Base-by-base conservation (phyloP, 1,140 invertebrate genomes). In the Caenorhabditis briggsae region DNA sequence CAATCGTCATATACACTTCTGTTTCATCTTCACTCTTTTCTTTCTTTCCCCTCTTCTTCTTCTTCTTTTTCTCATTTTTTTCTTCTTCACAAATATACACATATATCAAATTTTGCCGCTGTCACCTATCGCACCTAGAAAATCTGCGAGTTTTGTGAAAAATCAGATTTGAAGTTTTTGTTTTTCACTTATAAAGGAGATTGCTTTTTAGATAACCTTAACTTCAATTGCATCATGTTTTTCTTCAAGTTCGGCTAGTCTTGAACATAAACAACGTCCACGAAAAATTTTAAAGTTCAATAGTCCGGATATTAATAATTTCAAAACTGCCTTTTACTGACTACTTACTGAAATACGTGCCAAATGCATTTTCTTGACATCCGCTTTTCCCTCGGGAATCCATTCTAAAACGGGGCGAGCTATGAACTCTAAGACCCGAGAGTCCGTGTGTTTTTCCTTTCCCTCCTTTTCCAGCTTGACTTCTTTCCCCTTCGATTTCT, bases 101-200 rank as follows among this genome's bases (percentile, higher is more conserved):
- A 78, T 78, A 33, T 33, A 70, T 50, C 43, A 78, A 78, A 50
- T 78, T 78, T 78, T 48, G 46, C 50, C 18, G 70, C 70, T 78
- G 70, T 50, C 43, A 78, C 70, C 70, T 78, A 78, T 78, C 70
- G 48, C 50, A 78, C 70, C 70, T 78, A 78, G 46, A 78, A 78
- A 50, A 46, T 78, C 18, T n/a, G 33, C 33, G 33, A 78, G 70
- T 50, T 78, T n/a, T 9, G 33, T 33, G 33, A 33, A 33, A 53
- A 53, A 12, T 53, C 50, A 18, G 50, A 53, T 53, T 53, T 53
- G 16, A 53, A 53, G 50, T 53, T 33, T 33, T 33, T 33, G 33
- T 33, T 33, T 33, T 33, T 33, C n/a, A 3, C 33, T 33, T 33
- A 1, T 1, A 33, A 33, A 33, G 16, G 50, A 53, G 50, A 53